A percentile compares a stretch with the other conserved stretches of the same genome.
Conservation (phyloP, 2,797 vertebrate species). For the Gila robusta region DNA sequence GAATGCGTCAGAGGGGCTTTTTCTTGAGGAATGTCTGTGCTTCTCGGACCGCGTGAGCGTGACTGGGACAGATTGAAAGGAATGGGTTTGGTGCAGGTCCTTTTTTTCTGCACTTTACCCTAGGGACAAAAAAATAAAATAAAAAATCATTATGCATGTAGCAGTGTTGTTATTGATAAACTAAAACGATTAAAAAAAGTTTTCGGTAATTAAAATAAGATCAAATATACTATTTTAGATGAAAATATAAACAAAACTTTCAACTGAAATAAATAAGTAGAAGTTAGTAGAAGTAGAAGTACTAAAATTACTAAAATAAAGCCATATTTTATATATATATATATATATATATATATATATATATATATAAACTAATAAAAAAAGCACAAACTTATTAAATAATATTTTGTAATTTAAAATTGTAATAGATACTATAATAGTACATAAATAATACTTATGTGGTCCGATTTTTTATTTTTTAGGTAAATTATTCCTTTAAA, state of each 20-base stretch:
- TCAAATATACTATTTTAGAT: not conserved
- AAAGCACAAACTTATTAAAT: no score
- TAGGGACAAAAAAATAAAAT: constrained; percentile 59
- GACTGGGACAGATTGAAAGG: constrained; percentile 77
- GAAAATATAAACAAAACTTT: not conserved
- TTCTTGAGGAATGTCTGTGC: constrained; percentile 17
- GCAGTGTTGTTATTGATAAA: not conserved
- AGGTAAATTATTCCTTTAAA: not conserved
- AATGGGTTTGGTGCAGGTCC: constrained; percentile 75
- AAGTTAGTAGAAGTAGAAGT: no score
- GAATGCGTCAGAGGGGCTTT: constrained; percentile 16
- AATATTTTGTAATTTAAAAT: not conserved
- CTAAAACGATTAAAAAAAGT: not conserved
- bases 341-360: no score
- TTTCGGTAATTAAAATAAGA: not conserved
- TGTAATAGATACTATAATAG: not conserved
- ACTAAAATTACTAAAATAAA: no score
- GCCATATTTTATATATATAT: no score
- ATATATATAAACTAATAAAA: no score
- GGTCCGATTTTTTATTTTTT: not conserved
- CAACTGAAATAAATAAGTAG: not conserved
- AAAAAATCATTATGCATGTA: not conserved
- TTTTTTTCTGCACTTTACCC: constrained; percentile 78
- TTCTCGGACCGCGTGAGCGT: constrained; percentile 43
- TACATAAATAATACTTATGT: not conserved